These are phyloP conservation scores for Periplaneta americana DNA, from an alignment of 1,140 invertebrate genomes.

Conservation along the genomic window DNA sequence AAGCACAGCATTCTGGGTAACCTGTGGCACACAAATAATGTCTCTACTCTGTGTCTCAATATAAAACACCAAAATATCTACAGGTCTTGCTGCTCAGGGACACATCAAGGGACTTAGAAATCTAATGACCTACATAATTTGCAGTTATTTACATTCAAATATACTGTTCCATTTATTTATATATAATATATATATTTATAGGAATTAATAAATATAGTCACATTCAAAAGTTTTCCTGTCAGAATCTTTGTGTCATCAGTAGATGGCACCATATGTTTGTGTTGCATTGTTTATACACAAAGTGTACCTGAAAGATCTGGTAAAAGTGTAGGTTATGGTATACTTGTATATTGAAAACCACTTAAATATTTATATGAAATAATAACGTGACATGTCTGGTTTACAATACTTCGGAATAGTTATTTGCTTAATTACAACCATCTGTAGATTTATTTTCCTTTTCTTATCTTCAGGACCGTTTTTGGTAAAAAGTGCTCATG, in stretches of 20 bases:
- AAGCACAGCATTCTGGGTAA: neutral
- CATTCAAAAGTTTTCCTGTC: conserved; percentile 9
- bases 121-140: neutral
- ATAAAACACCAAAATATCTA: neutral
- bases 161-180: conserved; percentile 9
- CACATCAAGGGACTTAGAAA: neutral
- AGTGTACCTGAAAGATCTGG: too few relatives aligned
- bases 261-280: neutral
- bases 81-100: neutral
- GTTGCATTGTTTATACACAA: neutral
- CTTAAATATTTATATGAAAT: too few relatives aligned
- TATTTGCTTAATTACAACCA: too few relatives aligned
- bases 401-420: too few relatives aligned
- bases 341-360: too few relatives aligned
- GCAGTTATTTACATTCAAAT: conserved; percentile 9
- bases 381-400: too few relatives aligned
- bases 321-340: too few relatives aligned
- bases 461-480: too few relatives aligned
- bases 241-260: neutral
- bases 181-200: neutral
- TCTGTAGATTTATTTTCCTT: too few relatives aligned
- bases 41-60: neutral
- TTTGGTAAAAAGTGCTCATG: too few relatives aligned
- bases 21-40: neutral
- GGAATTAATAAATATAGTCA: conserved; percentile 11